Percentiles rank a stretch among this genome's conserved stretches.
These are phyloP conservation scores for Drosophila leonis DNA, from an alignment of 2,888 invertebrate genomes.

Conservation along the genomic window DNA sequence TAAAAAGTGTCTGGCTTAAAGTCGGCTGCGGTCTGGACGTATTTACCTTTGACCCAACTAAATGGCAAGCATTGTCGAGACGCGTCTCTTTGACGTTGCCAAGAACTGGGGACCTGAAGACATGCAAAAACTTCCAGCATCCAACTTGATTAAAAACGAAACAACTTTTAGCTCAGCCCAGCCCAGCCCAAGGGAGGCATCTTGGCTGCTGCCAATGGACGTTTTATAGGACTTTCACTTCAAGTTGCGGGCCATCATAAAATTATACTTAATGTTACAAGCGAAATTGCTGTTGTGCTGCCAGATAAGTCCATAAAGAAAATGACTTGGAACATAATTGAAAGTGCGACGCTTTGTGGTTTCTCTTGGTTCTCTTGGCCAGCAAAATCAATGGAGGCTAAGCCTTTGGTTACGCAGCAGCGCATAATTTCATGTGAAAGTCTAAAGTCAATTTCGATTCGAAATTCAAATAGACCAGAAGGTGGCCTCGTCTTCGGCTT, in stretches of 20 bases:
- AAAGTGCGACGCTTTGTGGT: constrained; percentile 66
- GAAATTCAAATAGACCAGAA: constrained; percentile 37
- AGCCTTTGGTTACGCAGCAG: constrained; percentile 42
- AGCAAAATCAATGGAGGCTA: constrained; percentile 40
- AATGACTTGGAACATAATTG: constrained; percentile 83
- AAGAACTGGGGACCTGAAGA: constrained; percentile 7
- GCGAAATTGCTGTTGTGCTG: constrained; percentile 83
- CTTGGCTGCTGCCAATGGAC: constrained; percentile 60
- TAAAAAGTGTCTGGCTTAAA: constrained; percentile 84
- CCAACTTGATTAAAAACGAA: constrained; percentile 72
- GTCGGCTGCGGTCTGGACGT: constrained; percentile 52
- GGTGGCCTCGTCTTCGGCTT: constrained; percentile 39
- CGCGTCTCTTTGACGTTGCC: constrained; percentile 27
- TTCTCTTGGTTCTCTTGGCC: constrained; percentile 5
- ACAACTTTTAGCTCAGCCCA: constrained; percentile 43
- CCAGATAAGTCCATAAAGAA: constrained; percentile 84
- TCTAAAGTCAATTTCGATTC: constrained; percentile 57
- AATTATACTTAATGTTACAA: constrained; percentile 85
- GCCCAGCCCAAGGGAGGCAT: constrained; percentile 20
- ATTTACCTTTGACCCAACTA: constrained; percentile 74
- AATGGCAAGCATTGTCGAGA: constrained; percentile 57
- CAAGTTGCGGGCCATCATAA: constrained; percentile 74
- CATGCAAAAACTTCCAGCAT: constrained; percentile 61
- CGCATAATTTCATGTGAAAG: constrained; percentile 68
- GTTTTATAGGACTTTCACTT: constrained; percentile 62